Evolutionary conservation across 2,888 invertebrate species (phyloP), one percentile per base, ranked within the genome.

Genomic region (Disparrhopalites patrizii): DNA sequence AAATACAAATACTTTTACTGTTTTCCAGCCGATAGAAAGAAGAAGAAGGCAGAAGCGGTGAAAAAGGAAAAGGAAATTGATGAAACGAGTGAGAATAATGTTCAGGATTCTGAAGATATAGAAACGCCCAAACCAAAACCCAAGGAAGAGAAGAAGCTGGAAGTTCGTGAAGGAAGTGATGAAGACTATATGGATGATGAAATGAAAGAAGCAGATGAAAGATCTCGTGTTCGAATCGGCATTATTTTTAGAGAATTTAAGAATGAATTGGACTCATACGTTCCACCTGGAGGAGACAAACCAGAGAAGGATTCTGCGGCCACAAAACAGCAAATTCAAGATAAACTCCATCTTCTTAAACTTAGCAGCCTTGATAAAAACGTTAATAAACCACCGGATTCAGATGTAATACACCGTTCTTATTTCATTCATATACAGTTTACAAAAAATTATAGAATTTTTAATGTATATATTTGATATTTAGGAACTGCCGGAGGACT

Each of bases 161-260:
- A 62, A 15, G 69, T 62, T 8, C 67, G 68, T 28, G 70, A 69
- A 25, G 43, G 54, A 31, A 61, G 67, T 23, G 82, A 82, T 63
- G 84, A 85, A 67, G 84, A 84, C 76, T 87, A 87, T 76, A 84
- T 91, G 79, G 91, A 92, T 80, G 88, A 88, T 70, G 84, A 85
- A 70, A 89, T 88, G 81, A 84, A 86, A 73, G 84, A 85, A 65
- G 83, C 87, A 63, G 93, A 93, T 81, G 83, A 86, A 50, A 84
- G 86, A 61, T 90, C 93, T 15, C 82, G 87, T 73, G 85, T 88
- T 36, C 84, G 90, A 61, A 90, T 97, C 76, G 85, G 84, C 76
- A 87, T 88, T 77, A 87, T 95, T 75, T 84, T 93, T 77, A 82
- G 85, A 52, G 95, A 96, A 78, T 92, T 94, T 81, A 85, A 86